phyloP scores from a whole-genome alignment of 2,797 vertebrate genomes.

The Neostethus bicornis region DNA sequence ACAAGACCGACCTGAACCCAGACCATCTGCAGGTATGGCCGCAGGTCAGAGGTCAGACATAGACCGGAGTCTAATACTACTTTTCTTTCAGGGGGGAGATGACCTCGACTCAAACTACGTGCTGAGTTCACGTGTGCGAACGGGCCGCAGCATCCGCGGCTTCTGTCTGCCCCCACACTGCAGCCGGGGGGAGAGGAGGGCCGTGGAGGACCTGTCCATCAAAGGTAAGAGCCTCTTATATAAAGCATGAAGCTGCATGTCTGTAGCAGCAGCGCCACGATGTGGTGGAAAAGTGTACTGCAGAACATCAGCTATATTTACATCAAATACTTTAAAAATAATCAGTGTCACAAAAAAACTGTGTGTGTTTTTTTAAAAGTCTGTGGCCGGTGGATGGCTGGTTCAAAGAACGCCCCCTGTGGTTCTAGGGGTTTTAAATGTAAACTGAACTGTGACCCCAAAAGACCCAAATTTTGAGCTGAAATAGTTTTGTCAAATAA shows the following conservation, averaged over 20 bases:
- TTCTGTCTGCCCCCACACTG: constrained; percentile 97
- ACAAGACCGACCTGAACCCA: constrained; percentile 93
- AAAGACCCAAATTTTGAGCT: too few relatives aligned
- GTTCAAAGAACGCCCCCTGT: too few relatives aligned
- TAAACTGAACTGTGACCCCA: too few relatives aligned
- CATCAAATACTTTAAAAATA: too few relatives aligned
- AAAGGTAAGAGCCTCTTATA: constrained; percentile 80
- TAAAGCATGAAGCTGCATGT: too few relatives aligned
- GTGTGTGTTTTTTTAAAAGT: too few relatives aligned
- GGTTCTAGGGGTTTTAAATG: too few relatives aligned
- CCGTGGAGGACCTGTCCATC: constrained; percentile 89
- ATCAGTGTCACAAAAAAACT: too few relatives aligned
- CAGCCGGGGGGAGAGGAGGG: constrained; percentile 92
- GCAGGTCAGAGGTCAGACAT: constrained; percentile 1
- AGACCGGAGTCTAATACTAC: background rate
- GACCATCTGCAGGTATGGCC: constrained; percentile 87
- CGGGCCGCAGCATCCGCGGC: constrained; percentile 92
- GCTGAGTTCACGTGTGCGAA: constrained; percentile 93
- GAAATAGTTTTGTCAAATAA: too few relatives aligned
- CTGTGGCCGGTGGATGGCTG: too few relatives aligned
- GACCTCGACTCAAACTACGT: constrained; percentile 95
- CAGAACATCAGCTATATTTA: too few relatives aligned
- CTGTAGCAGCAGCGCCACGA: too few relatives aligned
- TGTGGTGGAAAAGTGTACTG: background rate
- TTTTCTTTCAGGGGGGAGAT: constrained; percentile 85